Evolutionary conservation across 2,888 invertebrate species (phyloP), one percentile per base, ranked within the genome.

Genomic region (Augiades crinisus): DNA sequence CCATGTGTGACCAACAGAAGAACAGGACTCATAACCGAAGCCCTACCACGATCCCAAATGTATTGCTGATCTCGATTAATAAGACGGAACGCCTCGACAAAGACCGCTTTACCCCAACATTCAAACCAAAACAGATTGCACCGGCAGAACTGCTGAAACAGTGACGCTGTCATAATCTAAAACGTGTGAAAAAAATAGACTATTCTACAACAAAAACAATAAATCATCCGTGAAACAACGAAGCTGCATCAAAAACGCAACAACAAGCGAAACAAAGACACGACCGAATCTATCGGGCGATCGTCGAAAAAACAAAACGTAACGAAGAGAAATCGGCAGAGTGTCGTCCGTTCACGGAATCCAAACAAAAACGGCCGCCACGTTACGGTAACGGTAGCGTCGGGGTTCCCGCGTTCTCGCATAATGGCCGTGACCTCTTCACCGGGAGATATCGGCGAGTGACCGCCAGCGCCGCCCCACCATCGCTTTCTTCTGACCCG

Each of bases 401-500:
- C 7, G 22, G 43, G 38, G 52, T 63, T 33, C 43, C 41, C 46
- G 43, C 31, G 41, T 37, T 47, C 53, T 77, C 76, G 70, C 67
- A 71, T 76, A 76, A 76, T 75, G 84, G 70, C 85, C 86, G 78
- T 87, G 87, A 87, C 88, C 88, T 81, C 78, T 79, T 70, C 82
- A 72, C 75, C 75, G 75, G 73, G 81, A 81, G 86, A 84, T 83
- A 82, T 78, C 78, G 73, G 70, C 72, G 71, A 79, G 65, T 81
- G 84, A 79, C 83, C 82, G 73, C 69, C 67, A 71, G 62, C 51
- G 37, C 2, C 59, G 57, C 74, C 76, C 75, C 76, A 76, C 75
- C 81, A 72, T 78, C 75, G 84, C 87, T 89, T 87, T 89, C 88
- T 83, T 86, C 75, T 89, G 88, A 87, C 88, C 88, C 82, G 80